Evolutionary conservation across 2,797 vertebrate genomes (phyloP), one percentile per base, ranked within the genome.

Genomic region (Tragelaphus oryx): DNA sequence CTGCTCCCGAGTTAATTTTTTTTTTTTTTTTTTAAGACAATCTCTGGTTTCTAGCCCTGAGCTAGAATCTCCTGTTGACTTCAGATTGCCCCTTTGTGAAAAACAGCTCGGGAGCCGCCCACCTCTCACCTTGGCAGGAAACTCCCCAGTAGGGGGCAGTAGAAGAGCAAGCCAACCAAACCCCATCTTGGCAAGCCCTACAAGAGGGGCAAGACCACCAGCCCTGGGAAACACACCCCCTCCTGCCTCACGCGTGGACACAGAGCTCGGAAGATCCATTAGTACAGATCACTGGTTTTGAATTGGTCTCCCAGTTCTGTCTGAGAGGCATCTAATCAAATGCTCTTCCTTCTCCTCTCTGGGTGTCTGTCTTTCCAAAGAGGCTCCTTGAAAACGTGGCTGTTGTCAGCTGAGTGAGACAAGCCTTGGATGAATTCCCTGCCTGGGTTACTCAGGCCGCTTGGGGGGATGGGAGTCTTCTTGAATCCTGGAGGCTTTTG

Each of bases 121-220:
- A 4, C 30, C 59, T 88, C 22, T 1, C 12, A 41, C 68, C 68
- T 59, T 17, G 41, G 76, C 22, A 14, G 50, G 86, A 82, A 68
- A 50, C n/a, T 87, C 24, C 46, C 96, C 98, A 97, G 98, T 80
- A 98, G 98, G 98, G 98, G 97, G 97, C 97, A 96, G 96, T 98
- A 95, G 96, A 97, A 98, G 96, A 94, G 98, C 98, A 94, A 98
- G 94, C 76, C 97, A 94, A 57, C 62, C 59, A 6, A 60, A 1
- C 16, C 52, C 65, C 71, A 26, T 30, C 12, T 84, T 30, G 74
- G 30, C 33, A 30, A 52, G 54, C 37, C 50, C 20, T 33, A 22
- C 2, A 1, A 4, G 9, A 12, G 24, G 46, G 85, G 44, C 60
- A 4, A 60, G 84, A 50, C 86, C 86, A 37, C 37, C 59, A 37